Evolutionary conservation across 2,797 vertebrate genomes (phyloP).

Genomic region (Neopelma chrysocephalum): DNA sequence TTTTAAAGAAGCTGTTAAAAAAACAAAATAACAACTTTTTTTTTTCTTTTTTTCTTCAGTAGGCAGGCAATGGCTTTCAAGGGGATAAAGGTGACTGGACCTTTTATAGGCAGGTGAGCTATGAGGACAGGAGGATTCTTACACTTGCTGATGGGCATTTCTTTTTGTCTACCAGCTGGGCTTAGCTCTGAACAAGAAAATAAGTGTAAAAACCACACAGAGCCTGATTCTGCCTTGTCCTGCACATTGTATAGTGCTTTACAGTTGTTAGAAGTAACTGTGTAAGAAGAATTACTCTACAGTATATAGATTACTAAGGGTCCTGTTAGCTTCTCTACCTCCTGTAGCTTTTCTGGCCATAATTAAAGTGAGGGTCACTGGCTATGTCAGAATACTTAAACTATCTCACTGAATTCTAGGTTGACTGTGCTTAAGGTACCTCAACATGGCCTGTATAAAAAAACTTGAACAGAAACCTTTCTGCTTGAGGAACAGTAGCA

Average conservation of each 20-base stretch:
- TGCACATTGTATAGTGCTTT: background rate
- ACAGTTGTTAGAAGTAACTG: background rate
- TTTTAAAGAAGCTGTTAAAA: background rate
- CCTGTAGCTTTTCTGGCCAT: background rate
- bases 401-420: background rate
- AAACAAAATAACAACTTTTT: background rate
- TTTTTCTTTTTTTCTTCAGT: background rate
- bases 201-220: background rate
- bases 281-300: background rate
- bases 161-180: background rate
- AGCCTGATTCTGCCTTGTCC: background rate
- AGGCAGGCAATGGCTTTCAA: background rate
- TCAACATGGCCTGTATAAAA: background rate
- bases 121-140: background rate
- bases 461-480: background rate
- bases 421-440: background rate
- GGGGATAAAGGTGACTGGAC: background rate
- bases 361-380: background rate
- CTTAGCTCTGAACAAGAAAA: background rate
- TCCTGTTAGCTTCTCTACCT: background rate
- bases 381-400: background rate
- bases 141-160: accelerated
- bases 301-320: background rate
- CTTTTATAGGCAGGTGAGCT: background rate
- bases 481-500: background rate